phyloP scores from a whole-genome alignment of 2,113 vertebrate species.

The Sciurus niger region DNA sequence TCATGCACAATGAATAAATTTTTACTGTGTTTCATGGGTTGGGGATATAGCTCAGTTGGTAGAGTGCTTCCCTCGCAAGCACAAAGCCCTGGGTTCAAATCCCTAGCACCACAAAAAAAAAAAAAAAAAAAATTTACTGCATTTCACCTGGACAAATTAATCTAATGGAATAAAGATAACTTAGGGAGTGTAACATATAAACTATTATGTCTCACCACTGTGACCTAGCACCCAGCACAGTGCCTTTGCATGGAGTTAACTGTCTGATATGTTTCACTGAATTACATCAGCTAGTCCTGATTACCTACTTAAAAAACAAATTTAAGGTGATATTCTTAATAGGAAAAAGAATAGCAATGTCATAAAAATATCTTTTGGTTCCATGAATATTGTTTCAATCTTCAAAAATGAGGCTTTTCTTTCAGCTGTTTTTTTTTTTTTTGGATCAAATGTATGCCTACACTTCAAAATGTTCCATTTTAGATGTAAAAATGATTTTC shows the following conservation, averaged over 20 bases:
- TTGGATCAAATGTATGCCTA: slow-evolving; percentile 6
- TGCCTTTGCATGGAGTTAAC: neutral
- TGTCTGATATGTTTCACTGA: neutral
- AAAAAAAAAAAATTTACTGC: neutral
- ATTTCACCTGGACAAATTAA: slow-evolving; percentile 47
- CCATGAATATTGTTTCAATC: slow-evolving; percentile 43
- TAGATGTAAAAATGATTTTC: slow-evolving; percentile 64
- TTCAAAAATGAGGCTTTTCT: slow-evolving; percentile 54
- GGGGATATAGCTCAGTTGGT: no score
- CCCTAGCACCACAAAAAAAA: no score
- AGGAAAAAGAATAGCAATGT: slow-evolving; percentile 14
- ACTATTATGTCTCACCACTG: neutral
- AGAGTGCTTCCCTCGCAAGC: no score
- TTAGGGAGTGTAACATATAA: neutral
- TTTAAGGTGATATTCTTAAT: slow-evolving; percentile 4
- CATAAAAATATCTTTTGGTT: slow-evolving; percentile 37
- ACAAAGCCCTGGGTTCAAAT: no score
- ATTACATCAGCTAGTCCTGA: neutral
- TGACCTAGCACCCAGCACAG: neutral
- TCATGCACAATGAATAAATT: neutral
- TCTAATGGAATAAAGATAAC: neutral
- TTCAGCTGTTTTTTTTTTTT: neutral
- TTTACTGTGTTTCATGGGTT: neutral
- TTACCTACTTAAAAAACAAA: slow-evolving; percentile 17
- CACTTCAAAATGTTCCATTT: slow-evolving; percentile 56